Conservation (phyloP, 2,113 vertebrate species). For the Crocuta crocuta region DNA sequence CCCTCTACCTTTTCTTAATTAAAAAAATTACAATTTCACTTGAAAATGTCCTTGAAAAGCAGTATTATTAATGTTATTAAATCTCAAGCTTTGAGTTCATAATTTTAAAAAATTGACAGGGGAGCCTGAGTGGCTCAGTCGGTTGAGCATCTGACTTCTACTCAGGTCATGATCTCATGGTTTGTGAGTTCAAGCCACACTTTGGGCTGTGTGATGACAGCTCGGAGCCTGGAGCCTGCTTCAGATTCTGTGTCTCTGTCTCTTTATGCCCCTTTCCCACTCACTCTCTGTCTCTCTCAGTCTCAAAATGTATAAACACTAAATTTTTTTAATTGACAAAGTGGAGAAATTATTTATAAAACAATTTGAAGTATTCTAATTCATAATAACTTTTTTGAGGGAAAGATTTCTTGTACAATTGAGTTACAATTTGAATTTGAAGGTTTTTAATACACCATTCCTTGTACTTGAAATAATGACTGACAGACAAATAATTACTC, state of each 20-base stretch:
- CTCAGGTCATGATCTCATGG: no score
- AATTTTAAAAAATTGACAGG: not conserved
- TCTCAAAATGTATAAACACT: no score
- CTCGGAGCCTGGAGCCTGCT: no score
- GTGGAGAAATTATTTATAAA: not conserved
- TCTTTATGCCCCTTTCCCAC: no score
- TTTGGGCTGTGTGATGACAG: no score
- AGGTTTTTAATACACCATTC: not conserved
- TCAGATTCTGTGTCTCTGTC: no score
- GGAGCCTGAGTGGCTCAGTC: no score
- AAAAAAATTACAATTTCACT: not conserved
- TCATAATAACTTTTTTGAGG: not conserved
- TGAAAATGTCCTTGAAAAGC: not conserved
- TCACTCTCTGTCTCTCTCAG: no score
- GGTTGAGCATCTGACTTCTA: no score
- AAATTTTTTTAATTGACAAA: not conserved
- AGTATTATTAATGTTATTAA: not conserved
- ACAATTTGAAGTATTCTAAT: not conserved
- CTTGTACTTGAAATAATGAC: not conserved
- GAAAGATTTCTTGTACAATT: not conserved
- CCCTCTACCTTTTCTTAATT: not conserved
- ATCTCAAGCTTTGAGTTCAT: not conserved
- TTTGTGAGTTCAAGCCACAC: no score
- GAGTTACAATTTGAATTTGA: not conserved
- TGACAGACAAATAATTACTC: not conserved